Evolutionary conservation across 2,113 vertebrate species (phyloP).

Genomic region (Dipodomys merriami): DNA sequence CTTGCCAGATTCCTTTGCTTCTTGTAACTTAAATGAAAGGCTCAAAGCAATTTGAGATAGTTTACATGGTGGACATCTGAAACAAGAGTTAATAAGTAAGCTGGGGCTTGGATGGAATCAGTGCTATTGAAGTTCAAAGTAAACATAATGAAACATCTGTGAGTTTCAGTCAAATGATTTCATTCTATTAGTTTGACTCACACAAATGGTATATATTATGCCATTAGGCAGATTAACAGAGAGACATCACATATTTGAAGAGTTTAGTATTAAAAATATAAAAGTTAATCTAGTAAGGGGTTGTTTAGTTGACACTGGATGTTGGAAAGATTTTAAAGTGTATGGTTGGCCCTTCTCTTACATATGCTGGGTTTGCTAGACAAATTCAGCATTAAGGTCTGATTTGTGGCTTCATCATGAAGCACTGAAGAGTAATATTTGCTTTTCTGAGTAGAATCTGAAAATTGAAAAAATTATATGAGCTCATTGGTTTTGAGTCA

Average conservation of each 20-base stretch:
- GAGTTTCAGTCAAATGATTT: conserved; percentile 2
- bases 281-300: background rate
- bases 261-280: background rate
- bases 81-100: conserved; percentile 18
- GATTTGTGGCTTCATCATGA: background rate
- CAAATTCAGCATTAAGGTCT: background rate
- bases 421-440: background rate
- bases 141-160: background rate
- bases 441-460: background rate
- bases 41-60: background rate
- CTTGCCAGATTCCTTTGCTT: background rate
- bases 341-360: background rate
- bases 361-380: background rate
- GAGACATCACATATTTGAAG: background rate
- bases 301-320: background rate
- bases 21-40: background rate
- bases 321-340: background rate
- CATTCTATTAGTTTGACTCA: background rate
- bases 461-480: conserved; percentile 13
- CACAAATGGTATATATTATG: background rate
- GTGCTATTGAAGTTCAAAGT: background rate
- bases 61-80: background rate
- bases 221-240: background rate
- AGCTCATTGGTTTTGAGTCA: conserved; percentile 3
- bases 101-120: background rate